A percentile compares a stretch with the other conserved stretches of the same genome.
These are phyloP conservation scores for Montipora foliosa DNA, from an alignment of 64 coral and sea anemone genomes.

Conservation along the genomic window DNA sequence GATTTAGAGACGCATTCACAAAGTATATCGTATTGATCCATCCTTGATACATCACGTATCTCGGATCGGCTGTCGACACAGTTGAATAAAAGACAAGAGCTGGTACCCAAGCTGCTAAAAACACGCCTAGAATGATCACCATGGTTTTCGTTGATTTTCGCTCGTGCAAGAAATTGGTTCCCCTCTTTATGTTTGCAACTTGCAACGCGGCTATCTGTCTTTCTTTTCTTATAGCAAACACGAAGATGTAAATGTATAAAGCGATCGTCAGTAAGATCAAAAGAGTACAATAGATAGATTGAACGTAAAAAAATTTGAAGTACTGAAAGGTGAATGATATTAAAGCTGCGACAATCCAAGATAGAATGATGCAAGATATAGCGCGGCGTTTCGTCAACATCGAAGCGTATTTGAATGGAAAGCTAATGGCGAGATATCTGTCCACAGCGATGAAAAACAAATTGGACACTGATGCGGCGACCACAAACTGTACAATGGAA, in stretches of 20 bases:
- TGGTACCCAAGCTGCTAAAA: constrained; percentile 21
- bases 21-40: constrained; percentile 31
- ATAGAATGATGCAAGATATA: background rate
- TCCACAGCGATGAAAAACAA: constrained; percentile 33
- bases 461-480: constrained; percentile 10
- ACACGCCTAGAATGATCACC: constrained; percentile 22
- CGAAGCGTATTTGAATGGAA: constrained; percentile 25
- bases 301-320: constrained; percentile 19
- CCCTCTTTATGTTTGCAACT: background rate
- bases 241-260: constrained; percentile 22
- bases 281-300: constrained; percentile 3
- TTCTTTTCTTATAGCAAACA: constrained; percentile 25
- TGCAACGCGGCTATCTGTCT: constrained; percentile 23
- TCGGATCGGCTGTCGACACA: background rate
- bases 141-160: constrained; percentile 36
- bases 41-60: background rate
- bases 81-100: constrained; percentile 8
- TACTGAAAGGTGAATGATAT: constrained; percentile 1
- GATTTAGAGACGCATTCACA: constrained; percentile 35
- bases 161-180: constrained; percentile 18
- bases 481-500: constrained; percentile 18
- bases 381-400: constrained; percentile 1
- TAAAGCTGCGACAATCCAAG: background rate
- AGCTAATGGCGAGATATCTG: constrained; percentile 24
- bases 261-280: constrained; percentile 8